Base-by-base conservation (phyloP, 2,797 vertebrate species). In the Microctenopoma steveboyesi region DNA sequence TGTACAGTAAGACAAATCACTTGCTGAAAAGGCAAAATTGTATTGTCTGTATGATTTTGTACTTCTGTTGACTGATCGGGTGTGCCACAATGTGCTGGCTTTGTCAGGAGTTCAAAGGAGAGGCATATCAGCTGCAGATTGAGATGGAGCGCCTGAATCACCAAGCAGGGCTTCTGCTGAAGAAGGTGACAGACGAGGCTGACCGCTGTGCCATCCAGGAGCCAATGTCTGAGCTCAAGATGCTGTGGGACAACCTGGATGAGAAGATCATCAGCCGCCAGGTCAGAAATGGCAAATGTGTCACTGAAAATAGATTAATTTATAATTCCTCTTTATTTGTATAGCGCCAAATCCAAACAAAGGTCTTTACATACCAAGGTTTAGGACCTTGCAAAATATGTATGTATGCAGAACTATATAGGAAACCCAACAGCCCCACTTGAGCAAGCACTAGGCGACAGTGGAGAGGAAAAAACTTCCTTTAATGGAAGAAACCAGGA, bases 81-180 rank as follows among this genome's bases (percentile, higher is more conserved):
- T 68, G 77, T 60, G 43, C 45, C 46, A 7, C 27, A 55, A 1
- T 85, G 60, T 62, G 47, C 27, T 30, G 68, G 14, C 68, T 64
- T 33, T 56, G 43, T 39, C 63, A 99, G 98, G 95, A 96, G 95
- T 99, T 96, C 91, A 99, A 99, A 92, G 93, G 93, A 10, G 98
- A 97, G 79, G 94, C 96, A 0, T 99, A 99, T 90, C 97, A 98
- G 72, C 96, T 98, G 37, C 98, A 99, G 92, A 99, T 99, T 65
- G 98, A 99, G 91, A 97, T 98, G 96, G 98, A 99, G 92, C 95
- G 96, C 27, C 87, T 99, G 74, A 98, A 96, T 88, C 97, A 99
- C 86, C 97, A 98, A 86, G 96, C 96, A 0, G 94, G 97, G 27
- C 90, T 99, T 46, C 92, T 99, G 70, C 92, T 98, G 73, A 99